Evolutionary conservation across 2,797 vertebrate species (phyloP).

Genomic region (Nothura maculosa): DNA sequence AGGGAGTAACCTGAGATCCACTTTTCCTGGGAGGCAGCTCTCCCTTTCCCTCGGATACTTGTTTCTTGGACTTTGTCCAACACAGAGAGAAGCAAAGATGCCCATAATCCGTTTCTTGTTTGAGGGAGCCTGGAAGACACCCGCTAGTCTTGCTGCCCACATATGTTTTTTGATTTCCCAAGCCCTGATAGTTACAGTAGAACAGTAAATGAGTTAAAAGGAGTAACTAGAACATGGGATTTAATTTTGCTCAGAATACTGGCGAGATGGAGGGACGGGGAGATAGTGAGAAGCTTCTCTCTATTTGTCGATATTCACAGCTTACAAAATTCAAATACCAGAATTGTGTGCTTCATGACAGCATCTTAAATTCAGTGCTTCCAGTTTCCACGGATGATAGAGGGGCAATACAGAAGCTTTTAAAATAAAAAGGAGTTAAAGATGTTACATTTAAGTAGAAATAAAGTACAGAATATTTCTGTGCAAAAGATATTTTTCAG

Average conservation of each 20-base stretch:
- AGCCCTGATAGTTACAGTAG: not conserved
- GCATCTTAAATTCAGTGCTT: not conserved
- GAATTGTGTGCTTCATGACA: not conserved
- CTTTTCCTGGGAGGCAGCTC: constrained; percentile 21
- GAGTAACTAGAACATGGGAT: not conserved
- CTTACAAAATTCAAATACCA: not conserved
- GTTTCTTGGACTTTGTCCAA: constrained; percentile 39
- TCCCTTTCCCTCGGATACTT: constrained; percentile 24
- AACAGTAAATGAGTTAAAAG: constrained; percentile 26
- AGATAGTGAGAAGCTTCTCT: constrained; percentile 7
- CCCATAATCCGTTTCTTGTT: not conserved
- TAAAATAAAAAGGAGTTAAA: not conserved
- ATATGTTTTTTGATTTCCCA: not conserved
- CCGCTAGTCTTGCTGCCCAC: constrained; percentile 11
- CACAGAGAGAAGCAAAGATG: constrained; percentile 22
- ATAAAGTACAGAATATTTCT: not conserved
- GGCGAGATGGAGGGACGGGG: not conserved
- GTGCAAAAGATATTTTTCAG: not conserved
- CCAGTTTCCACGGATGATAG: not conserved
- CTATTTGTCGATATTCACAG: not conserved
- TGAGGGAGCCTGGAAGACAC: constrained; percentile 9
- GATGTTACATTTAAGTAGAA: not conserved
- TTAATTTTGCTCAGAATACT: constrained; percentile 5
- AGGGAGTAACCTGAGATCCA: constrained; percentile 12
- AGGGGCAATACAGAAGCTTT: not conserved